These are phyloP conservation scores for Clavelina lepadiformis DNA, from an alignment of 23 tunicate species.

Conservation along the genomic window DNA sequence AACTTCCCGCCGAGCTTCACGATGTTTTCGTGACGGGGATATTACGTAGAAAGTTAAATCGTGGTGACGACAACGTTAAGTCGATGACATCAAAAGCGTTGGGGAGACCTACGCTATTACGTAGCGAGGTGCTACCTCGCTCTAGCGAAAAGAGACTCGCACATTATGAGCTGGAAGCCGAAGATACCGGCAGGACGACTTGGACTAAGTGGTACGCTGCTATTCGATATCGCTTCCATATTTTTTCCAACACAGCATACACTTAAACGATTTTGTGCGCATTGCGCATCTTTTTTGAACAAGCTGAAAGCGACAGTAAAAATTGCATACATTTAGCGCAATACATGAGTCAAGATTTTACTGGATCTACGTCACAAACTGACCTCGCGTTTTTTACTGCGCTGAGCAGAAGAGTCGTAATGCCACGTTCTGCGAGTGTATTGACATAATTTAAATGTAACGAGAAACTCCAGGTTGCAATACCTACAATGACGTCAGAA, in stretches of 20 bases:
- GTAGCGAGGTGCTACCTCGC: conserved; percentile 3
- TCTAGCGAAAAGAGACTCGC: conserved; percentile 4
- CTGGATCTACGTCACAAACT: too few relatives aligned
- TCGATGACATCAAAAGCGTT: neutral
- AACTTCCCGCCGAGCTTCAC: conserved; percentile 33
- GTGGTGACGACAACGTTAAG: conserved; percentile 48
- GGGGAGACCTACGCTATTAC: neutral
- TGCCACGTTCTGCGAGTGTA: too few relatives aligned
- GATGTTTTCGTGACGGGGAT: conserved; percentile 64
- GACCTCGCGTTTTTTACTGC: too few relatives aligned
- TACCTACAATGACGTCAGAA: too few relatives aligned
- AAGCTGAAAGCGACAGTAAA: too few relatives aligned
- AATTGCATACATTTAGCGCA: too few relatives aligned
- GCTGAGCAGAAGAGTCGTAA: too few relatives aligned
- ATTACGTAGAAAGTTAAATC: conserved; percentile 43
- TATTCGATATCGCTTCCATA: conserved; percentile 28
- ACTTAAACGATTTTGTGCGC: too few relatives aligned
- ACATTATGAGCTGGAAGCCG: conserved; percentile 19
- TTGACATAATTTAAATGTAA: too few relatives aligned
- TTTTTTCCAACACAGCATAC: conserved; percentile 22
- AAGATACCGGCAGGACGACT: neutral
- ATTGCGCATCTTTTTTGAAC: too few relatives aligned
- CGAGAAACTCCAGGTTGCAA: too few relatives aligned
- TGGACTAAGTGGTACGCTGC: conserved; percentile 35
- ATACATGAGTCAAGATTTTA: too few relatives aligned